Percentiles rank a stretch among this genome's conserved stretches.
These are phyloP conservation scores for Holotrichia oblita DNA, from an alignment of 1,140 invertebrate species.

Conservation along the genomic window DNA sequence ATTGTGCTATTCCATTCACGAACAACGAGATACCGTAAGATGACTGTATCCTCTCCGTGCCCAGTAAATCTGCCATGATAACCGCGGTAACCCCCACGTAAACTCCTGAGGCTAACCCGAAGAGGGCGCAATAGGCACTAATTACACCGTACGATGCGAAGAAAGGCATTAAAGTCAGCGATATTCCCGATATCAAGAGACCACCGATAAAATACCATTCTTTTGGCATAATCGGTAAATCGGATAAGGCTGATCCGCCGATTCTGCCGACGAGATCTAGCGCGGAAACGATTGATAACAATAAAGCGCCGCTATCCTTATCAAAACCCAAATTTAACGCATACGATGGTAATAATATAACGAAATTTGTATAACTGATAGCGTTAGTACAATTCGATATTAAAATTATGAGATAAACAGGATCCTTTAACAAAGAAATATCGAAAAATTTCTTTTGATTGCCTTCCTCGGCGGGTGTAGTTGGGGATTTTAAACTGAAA, in stretches of 20 bases:
- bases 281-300: slow-evolving; percentile 81
- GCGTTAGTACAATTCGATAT: slow-evolving; percentile 86
- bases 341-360: slow-evolving; percentile 81
- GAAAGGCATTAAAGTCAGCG: slow-evolving; percentile 74
- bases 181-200: slow-evolving; percentile 77
- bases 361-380: slow-evolving; percentile 87
- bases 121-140: slow-evolving; percentile 75
- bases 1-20: slow-evolving; percentile 81
- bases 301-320: slow-evolving; percentile 72
- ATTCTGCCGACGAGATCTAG: slow-evolving; percentile 83
- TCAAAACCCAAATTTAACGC: slow-evolving; percentile 74
- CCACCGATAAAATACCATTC: slow-evolving; percentile 84
- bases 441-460: slow-evolving; percentile 76
- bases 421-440: slow-evolving; percentile 77
- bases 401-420: slow-evolving; percentile 81
- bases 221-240: slow-evolving; percentile 76
- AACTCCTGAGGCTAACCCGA: slow-evolving; percentile 84
- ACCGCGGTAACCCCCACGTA: slow-evolving; percentile 86
- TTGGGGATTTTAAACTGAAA: slow-evolving; percentile 70
- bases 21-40: slow-evolving; percentile 87
- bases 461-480: slow-evolving; percentile 56
- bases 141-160: slow-evolving; percentile 67
- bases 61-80: slow-evolving; percentile 86
- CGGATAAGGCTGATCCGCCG: slow-evolving; percentile 82
- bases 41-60: slow-evolving; percentile 81